Conservation (phyloP, 53 echinoderm and acorn worm species). For the Temnopleurus reevesii region DNA sequence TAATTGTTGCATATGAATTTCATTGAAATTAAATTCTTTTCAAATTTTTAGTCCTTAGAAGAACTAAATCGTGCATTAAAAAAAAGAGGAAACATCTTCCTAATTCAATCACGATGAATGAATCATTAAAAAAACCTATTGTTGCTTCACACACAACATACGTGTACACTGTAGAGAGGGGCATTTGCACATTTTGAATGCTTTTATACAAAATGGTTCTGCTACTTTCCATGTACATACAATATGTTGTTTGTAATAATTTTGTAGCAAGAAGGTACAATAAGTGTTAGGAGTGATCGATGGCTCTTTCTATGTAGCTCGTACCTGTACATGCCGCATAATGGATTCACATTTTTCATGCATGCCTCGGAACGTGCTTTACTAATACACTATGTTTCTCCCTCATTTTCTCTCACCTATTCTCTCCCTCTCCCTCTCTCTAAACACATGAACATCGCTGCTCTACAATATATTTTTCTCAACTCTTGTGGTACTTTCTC, state of each 20-base stretch:
- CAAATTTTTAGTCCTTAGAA: no score
- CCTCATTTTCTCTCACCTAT: neutral
- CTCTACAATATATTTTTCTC: no score
- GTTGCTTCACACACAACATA: no score
- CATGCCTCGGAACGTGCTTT: constrained; percentile 16
- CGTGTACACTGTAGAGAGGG: no score
- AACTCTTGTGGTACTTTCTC: no score
- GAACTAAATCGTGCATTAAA: no score
- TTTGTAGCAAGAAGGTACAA: neutral
- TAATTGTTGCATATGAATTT: no score
- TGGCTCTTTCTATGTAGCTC: neutral
- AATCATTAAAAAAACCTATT: no score
- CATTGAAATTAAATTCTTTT: no score
- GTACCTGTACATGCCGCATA: neutral
- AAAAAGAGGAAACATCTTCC: no score
- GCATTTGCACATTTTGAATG: neutral
- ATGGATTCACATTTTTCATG: constrained; percentile 32
- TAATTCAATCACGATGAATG: no score
- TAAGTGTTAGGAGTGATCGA: constrained; percentile 25
- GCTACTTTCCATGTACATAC: neutral
- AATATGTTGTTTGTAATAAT: constrained; percentile 9
- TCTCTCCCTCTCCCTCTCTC: neutral
- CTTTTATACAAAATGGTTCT: neutral
- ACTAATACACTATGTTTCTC: neutral
- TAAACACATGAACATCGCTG: no score